Evolutionary conservation across 2,888 invertebrate genomes (phyloP).

Genomic region (Octonoba sinensis): DNA sequence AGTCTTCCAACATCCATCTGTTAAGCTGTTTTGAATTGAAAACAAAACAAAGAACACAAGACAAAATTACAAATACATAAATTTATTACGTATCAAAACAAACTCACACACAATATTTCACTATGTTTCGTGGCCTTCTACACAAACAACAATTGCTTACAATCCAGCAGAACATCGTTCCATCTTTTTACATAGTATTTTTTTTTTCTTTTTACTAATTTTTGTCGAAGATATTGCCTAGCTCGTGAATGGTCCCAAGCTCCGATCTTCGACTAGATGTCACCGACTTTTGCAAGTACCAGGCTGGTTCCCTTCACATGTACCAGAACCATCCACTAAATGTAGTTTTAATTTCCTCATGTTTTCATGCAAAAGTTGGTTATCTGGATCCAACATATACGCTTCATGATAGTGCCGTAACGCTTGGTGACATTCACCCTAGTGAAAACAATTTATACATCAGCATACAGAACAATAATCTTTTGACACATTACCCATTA

Average conservation of each 20-base stretch:
- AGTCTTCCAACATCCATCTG: no score
- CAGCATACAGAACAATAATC: no score
- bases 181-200: slow-evolving; percentile 25
- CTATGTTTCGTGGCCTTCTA: slow-evolving; percentile 49
- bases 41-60: no score
- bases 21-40: no score
- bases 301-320: slow-evolving; percentile 30
- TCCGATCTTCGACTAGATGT: slow-evolving; percentile 43
- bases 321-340: slow-evolving; percentile 49
- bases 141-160: slow-evolving; percentile 57
- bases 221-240: slow-evolving; percentile 44
- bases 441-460: neutral
- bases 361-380: slow-evolving; percentile 64
- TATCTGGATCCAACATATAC: slow-evolving; percentile 64
- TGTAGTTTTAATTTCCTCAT: slow-evolving; percentile 64
- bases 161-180: slow-evolving; percentile 14
- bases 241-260: slow-evolving; percentile 59
- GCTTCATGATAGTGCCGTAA: slow-evolving; percentile 64
- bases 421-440: slow-evolving; percentile 65
- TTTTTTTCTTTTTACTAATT: slow-evolving; percentile 2
- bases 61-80: slow-evolving; percentile 49
- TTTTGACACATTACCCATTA: no score
- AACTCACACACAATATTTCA: slow-evolving; percentile 59
- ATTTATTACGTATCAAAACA: slow-evolving; percentile 64
- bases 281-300: slow-evolving; percentile 59